A percentile compares a stretch with the other conserved stretches of the same genome.
These are phyloP conservation scores for Eulemur coronatus DNA, from an alignment of 2,797 vertebrate species.

Conservation along the genomic window DNA sequence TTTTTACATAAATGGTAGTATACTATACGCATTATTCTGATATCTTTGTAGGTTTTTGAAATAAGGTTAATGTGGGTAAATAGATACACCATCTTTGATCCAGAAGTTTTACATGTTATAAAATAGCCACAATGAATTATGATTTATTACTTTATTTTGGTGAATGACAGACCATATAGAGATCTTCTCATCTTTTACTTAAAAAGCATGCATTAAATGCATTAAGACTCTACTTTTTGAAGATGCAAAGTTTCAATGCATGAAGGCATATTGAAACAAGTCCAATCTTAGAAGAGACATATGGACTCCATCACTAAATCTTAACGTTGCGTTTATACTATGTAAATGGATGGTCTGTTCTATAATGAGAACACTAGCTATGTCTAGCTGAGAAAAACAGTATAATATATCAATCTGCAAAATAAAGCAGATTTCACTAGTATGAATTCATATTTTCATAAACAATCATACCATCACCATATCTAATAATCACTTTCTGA, in stretches of 20 bases:
- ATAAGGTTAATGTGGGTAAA: neutral
- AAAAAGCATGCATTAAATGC: constrained; percentile 20
- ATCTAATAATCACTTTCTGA: neutral
- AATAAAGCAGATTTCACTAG: constrained; percentile 64
- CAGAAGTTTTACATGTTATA: neutral
- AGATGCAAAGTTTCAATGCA: constrained; percentile 57
- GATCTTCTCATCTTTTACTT: constrained; percentile 31
- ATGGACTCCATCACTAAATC: neutral
- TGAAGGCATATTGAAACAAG: constrained; percentile 56
- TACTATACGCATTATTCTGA: neutral
- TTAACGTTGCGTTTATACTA: constrained; percentile 26
- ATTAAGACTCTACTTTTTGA: constrained; percentile 62
- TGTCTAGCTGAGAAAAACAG: constrained; percentile 39
- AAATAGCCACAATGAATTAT: neutral
- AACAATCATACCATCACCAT: neutral
- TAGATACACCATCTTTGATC: neutral
- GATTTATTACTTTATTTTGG: constrained; percentile 42
- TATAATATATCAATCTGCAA: constrained; percentile 56
- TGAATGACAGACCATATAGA: neutral
- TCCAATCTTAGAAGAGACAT: constrained; percentile 32
- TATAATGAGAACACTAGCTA: constrained; percentile 52
- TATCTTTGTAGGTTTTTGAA: neutral
- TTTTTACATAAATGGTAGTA: neutral
- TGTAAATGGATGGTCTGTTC: constrained; percentile 52
- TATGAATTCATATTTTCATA: constrained; percentile 53